These are phyloP conservation scores for Eubasilissa splendida DNA, from an alignment of 2,888 invertebrate genomes.

Conservation along the genomic window DNA sequence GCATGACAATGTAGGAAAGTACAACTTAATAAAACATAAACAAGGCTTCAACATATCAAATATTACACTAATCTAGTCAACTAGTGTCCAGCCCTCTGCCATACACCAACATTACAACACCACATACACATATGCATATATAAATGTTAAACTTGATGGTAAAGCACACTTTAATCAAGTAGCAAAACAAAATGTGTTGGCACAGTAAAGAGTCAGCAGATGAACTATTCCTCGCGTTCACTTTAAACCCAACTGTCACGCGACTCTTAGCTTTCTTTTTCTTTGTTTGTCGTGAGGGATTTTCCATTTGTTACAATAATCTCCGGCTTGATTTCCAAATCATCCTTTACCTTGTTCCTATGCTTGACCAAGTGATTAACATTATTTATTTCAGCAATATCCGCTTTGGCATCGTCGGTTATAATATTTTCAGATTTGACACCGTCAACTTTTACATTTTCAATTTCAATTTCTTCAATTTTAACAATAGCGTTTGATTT, in stretches of 20 bases:
- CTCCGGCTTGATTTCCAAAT: background rate
- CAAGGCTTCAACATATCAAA: no score
- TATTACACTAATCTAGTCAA: no score
- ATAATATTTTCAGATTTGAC: background rate
- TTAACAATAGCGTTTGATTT: background rate
- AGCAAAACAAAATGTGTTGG: no score
- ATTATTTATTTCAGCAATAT: background rate
- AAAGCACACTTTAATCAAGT: no score
- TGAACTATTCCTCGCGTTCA: background rate
- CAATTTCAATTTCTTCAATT: background rate
- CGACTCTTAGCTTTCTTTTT: constrained; percentile 12
- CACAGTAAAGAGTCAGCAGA: no score
- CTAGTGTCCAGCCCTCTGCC: no score
- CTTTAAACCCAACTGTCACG: background rate
- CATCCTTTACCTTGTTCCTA: background rate
- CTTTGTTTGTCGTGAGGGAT: background rate
- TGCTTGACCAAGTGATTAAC: background rate
- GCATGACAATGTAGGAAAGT: no score
- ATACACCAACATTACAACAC: no score
- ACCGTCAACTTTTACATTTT: background rate
- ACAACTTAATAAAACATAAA: no score
- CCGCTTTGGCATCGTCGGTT: background rate
- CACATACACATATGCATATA: no score
- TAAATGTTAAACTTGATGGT: no score
- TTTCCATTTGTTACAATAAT: constrained; percentile 9